phyloP scores from a whole-genome alignment of 2,113 vertebrate genomes.

The Calidris pugnax region DNA sequence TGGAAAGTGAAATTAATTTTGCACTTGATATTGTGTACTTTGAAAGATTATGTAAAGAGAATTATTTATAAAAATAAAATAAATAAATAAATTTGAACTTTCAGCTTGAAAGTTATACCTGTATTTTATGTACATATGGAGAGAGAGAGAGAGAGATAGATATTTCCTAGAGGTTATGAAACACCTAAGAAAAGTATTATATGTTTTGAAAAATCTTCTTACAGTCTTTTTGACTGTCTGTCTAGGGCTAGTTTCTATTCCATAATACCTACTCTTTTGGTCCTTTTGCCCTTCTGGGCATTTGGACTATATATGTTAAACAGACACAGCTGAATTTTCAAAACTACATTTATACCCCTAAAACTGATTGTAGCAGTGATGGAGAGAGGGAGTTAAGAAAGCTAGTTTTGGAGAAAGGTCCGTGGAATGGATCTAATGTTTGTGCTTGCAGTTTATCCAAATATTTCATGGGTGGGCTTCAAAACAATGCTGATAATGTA shows the following conservation, averaged over 20 bases:
- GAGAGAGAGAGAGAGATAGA: not conserved
- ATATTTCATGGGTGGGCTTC: not conserved
- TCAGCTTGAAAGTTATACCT: not conserved
- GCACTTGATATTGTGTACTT: not conserved
- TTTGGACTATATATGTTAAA: not conserved
- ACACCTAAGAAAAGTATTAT: not conserved
- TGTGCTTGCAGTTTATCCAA: not conserved
- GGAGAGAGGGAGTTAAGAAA: not conserved
- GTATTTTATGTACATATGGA: not conserved
- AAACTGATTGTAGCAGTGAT: not conserved
- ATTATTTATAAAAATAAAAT: not conserved
- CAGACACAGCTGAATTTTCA: not conserved
- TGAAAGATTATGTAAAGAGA: not conserved
- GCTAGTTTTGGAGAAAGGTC: not conserved
- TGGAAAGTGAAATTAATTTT: not conserved
- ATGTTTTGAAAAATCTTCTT: not conserved
- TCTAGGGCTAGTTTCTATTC: not conserved
- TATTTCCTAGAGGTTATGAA: not conserved
- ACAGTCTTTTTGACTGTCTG: not conserved
- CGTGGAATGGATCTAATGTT: not conserved
- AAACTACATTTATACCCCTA: not conserved
- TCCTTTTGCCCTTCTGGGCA: not conserved
- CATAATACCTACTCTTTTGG: not conserved
- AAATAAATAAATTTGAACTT: not conserved
- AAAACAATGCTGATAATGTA: not conserved